A percentile compares a stretch with the other conserved stretches of the same genome.
These are phyloP conservation scores for Drosophila equinoxialis DNA, from an alignment of 1,140 invertebrate genomes.

Conservation along the genomic window DNA sequence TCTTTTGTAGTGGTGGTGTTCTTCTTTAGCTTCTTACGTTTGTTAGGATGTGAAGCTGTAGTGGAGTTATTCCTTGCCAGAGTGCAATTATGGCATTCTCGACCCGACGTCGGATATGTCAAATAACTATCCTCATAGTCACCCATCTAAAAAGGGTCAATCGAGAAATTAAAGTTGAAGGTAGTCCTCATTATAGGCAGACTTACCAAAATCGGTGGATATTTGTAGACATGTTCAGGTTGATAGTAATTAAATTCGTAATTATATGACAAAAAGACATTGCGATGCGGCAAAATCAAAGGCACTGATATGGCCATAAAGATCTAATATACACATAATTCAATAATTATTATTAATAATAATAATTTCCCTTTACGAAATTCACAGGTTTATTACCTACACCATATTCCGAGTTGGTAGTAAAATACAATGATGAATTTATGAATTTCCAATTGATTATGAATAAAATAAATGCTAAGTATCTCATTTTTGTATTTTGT, in stretches of 20 bases:
- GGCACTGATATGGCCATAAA: slow-evolving; percentile 85
- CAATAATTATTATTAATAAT: background rate
- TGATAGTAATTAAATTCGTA: slow-evolving; percentile 89
- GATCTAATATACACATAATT: background rate
- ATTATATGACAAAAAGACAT: slow-evolving; percentile 89
- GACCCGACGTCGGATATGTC: slow-evolving; percentile 60
- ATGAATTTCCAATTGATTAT: background rate
- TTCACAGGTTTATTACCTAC: slow-evolving; percentile 28
- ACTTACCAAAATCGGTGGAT: slow-evolving; percentile 72
- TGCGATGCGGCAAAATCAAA: slow-evolving; percentile 87
- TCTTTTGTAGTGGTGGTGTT: background rate
- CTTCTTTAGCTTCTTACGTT: slow-evolving; percentile 1
- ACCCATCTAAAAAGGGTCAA: slow-evolving; percentile 44
- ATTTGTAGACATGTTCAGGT: slow-evolving; percentile 65
- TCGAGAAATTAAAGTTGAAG: background rate
- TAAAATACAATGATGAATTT: slow-evolving; percentile 27
- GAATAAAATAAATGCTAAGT: background rate
- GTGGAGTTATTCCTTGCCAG: background rate
- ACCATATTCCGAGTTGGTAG: slow-evolving; percentile 57
- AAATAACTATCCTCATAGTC: slow-evolving; percentile 60
- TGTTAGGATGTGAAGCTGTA: background rate
- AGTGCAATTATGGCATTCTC: background rate
- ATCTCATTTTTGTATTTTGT: slow-evolving; percentile 10
- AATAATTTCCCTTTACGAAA: background rate
- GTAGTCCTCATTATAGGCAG: slow-evolving; percentile 12